Conservation (phyloP, 2,888 invertebrate species). For the Neoaliturus tenellus region DNA sequence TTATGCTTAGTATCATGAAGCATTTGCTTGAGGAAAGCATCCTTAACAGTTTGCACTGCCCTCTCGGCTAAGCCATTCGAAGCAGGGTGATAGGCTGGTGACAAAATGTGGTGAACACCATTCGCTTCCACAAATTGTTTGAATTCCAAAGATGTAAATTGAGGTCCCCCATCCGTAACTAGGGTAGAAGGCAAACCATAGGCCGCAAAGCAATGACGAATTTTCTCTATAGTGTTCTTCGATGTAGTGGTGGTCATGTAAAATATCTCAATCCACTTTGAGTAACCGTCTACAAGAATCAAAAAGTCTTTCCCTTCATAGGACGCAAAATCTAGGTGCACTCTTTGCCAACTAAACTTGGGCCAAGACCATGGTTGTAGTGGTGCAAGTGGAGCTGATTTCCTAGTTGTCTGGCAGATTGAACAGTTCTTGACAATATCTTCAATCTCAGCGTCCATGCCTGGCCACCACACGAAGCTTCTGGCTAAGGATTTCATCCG, state of each 20-base stretch:
- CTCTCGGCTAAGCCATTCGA: constrained; percentile 68
- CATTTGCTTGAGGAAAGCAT: constrained; percentile 57
- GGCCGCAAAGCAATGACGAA: not conserved
- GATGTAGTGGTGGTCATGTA: not conserved
- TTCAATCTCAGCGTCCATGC: constrained; percentile 29
- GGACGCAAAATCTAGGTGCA: not conserved
- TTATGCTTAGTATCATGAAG: not conserved
- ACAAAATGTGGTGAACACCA: constrained; percentile 8
- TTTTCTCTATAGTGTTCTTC: not conserved
- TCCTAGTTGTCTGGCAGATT: constrained; percentile 60
- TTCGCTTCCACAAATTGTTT: constrained; percentile 17
- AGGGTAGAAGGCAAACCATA: constrained; percentile 7
- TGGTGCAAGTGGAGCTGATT: constrained; percentile 59
- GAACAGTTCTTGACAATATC: constrained; percentile 50
- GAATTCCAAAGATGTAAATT: constrained; percentile 32
- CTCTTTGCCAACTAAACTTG: constrained; percentile 6
- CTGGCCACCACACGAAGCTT: constrained; percentile 50
- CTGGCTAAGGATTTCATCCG: constrained; percentile 28
- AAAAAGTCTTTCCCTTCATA: constrained; percentile 50
- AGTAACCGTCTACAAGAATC: constrained; percentile 49
- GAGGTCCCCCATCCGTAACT: constrained; percentile 27
- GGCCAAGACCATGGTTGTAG: constrained; percentile 57
- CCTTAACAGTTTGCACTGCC: constrained; percentile 65
- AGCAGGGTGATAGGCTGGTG: constrained; percentile 63
- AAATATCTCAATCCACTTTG: constrained; percentile 58